Conservation (phyloP, 2,888 invertebrate species). For the Ligdia adustata region DNA sequence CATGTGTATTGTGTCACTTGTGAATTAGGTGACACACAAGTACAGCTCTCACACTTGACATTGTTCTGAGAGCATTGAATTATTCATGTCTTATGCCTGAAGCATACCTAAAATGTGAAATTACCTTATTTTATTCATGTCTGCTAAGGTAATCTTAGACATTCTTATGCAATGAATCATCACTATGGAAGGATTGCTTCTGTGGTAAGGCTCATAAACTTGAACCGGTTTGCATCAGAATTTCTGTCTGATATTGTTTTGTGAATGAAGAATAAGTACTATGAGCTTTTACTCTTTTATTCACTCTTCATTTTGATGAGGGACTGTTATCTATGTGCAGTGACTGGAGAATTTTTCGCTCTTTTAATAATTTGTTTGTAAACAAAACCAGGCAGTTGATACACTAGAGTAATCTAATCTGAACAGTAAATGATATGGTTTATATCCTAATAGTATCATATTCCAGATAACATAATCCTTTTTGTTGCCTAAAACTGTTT, state of each 20-base stretch:
- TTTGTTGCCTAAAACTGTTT: too few species aligned
- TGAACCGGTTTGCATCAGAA: slow-evolving; percentile 22
- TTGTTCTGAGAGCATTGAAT: slow-evolving; percentile 46
- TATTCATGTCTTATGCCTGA: slow-evolving; percentile 41
- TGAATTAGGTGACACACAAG: slow-evolving; percentile 66
- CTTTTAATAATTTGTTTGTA: neutral
- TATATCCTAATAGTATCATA: too few species aligned
- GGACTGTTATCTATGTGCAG: too few species aligned
- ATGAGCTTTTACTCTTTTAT: neutral
- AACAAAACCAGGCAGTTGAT: neutral
- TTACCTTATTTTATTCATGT: slow-evolving; percentile 24
- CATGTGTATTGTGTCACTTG: slow-evolving; percentile 53
- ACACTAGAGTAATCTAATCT: too few species aligned
- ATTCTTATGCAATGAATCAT: slow-evolving; percentile 33
- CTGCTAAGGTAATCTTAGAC: slow-evolving; percentile 23
- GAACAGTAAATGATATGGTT: too few species aligned
- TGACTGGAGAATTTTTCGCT: too few species aligned
- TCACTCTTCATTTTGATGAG: neutral
- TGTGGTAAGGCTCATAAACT: too few species aligned
- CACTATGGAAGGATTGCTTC: slow-evolving; percentile 14
- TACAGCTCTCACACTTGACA: slow-evolving; percentile 53
- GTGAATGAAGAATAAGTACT: slow-evolving; percentile 6
- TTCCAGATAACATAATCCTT: too few species aligned
- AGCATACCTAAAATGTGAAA: slow-evolving; percentile 25
- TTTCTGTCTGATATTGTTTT: slow-evolving; percentile 16